Evolutionary conservation across 1,140 invertebrate species (phyloP), one percentile per base, ranked within the genome.

Genomic region (Drosophila ficusphila): DNA sequence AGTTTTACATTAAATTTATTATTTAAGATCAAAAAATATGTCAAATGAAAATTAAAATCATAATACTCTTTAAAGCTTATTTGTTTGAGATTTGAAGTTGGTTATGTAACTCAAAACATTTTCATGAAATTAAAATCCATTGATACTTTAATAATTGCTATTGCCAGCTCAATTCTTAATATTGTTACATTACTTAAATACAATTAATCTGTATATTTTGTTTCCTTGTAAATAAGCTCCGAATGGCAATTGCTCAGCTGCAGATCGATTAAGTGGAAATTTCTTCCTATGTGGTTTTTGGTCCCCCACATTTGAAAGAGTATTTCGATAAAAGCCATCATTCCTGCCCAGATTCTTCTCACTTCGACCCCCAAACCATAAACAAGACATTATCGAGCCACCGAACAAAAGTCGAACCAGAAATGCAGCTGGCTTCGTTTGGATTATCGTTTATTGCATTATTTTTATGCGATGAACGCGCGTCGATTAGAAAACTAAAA

Each of bases 401-500:
- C 23, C 41, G 70, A 64, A 74, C 70, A 73, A 74, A 73, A 74
- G 69, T 72, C 68, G 47, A 65, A 44, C 62, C 75, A 57, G 62
- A 69, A 76, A 53, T 76, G 81, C 81, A 82, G 79, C 69, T 82
- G 79, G 60, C 61, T 64, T 46, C 44, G 54, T 31, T 52, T 27
- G 81, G 78, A 88, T 88, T 88, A 88, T 88, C 82, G 74, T 76
- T 88, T 88, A 88, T 88, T 88, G 78, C 83, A 82, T 88, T 88
- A 88, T 88, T 88, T 86, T 88, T 88, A 88, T 88, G 82, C 82
- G 82, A 88, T 88, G 82, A 88, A 89, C 82, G 82, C 82, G 83
- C 82, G 77, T 89, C 82, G 82, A 88, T 88, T 88, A 88, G 82
- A 89, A 67, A 82, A 88, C 82, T 88, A 89, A 89, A 88, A 88